A percentile compares a stretch with the other conserved stretches of the same genome.
Conservation (phyloP, 2,113 vertebrate species). For the Hiodon alosoides region DNA sequence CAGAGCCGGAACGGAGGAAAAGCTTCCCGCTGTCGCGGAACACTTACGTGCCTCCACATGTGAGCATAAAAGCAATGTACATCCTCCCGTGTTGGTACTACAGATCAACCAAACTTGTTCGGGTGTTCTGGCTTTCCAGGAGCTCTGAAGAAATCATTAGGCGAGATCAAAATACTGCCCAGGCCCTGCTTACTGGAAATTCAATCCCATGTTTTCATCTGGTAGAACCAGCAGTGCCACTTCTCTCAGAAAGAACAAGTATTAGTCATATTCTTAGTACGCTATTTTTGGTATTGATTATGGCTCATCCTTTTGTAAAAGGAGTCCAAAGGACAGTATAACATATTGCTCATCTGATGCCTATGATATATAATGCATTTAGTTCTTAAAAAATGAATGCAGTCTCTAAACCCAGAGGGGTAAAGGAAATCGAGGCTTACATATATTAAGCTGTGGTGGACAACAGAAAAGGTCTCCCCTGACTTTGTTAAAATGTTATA, state of each 20-base stretch:
- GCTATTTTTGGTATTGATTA: slow-evolving; percentile 53
- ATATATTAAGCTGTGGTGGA: slow-evolving; percentile 5
- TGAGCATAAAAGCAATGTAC: slow-evolving; percentile 33
- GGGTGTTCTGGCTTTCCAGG: background rate
- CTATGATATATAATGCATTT: slow-evolving; percentile 76
- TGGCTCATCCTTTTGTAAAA: slow-evolving; percentile 65
- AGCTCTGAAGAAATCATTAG: slow-evolving; percentile 13
- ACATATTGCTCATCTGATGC: slow-evolving; percentile 61
- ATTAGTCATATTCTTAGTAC: slow-evolving; percentile 23
- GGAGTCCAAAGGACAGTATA: slow-evolving; percentile 62
- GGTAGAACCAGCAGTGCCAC: background rate
- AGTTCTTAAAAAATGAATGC: slow-evolving; percentile 75
- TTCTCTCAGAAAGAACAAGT: slow-evolving; percentile 7
- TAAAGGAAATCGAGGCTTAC: slow-evolving; percentile 3
- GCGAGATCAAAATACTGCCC: slow-evolving; percentile 11
- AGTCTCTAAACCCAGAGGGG: slow-evolving; percentile 29
- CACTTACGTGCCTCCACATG: slow-evolving; percentile 47
- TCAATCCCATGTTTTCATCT: slow-evolving; percentile 8
- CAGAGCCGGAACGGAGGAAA: slow-evolving; percentile 49
- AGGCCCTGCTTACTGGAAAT: slow-evolving; percentile 17
- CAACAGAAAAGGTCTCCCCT: background rate
- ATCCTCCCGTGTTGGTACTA: background rate
- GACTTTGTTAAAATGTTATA: too few relatives aligned
- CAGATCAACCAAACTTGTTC: background rate
- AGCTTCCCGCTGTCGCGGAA: slow-evolving; percentile 37